phyloP scores from a whole-genome alignment of 2,888 invertebrate species.

The Lordiphosa andalusiaca region DNA sequence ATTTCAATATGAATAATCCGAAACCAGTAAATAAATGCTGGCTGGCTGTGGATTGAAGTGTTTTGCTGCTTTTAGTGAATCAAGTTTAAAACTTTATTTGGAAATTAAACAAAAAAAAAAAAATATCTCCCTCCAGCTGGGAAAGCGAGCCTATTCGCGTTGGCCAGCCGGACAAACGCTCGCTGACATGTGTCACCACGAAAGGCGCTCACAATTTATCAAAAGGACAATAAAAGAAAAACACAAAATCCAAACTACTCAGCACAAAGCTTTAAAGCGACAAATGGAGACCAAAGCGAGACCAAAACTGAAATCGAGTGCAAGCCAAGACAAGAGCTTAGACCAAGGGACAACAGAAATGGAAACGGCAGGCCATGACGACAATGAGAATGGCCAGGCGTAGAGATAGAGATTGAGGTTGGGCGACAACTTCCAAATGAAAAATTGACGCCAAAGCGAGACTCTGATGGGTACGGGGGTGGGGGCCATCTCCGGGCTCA shows the following conservation, averaged over 20 bases:
- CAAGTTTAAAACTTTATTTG: too few species aligned
- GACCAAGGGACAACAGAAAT: constrained; percentile 2
- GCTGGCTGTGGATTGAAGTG: accelerated
- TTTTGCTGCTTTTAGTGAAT: too few species aligned
- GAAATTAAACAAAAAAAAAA: constrained; percentile 1
- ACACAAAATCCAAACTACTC: constrained; percentile 22
- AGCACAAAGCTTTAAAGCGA: constrained; percentile 41
- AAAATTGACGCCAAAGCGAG: constrained; percentile 50
- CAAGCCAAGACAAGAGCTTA: constrained; percentile 50
- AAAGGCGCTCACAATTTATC: constrained; percentile 69
- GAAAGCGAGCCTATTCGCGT: constrained; percentile 26
- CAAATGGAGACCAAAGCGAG: constrained; percentile 30
- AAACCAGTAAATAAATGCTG: too few species aligned
- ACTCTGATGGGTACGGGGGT: constrained; percentile 3
- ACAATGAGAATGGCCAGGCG: constrained; percentile 51
- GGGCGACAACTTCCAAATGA: constrained; percentile 42
- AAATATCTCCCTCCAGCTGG: neutral
- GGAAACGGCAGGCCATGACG: constrained; percentile 8
- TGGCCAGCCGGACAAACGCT: constrained; percentile 62
- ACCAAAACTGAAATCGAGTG: constrained; percentile 36
- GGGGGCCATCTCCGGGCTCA: too few species aligned
- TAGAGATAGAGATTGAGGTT: neutral
- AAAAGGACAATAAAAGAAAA: constrained; percentile 38
- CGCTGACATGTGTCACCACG: constrained; percentile 74
- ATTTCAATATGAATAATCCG: too few species aligned